Evolutionary conservation across 2,797 vertebrate species (phyloP).

Genomic region (Microcaecilia unicolor): DNA sequence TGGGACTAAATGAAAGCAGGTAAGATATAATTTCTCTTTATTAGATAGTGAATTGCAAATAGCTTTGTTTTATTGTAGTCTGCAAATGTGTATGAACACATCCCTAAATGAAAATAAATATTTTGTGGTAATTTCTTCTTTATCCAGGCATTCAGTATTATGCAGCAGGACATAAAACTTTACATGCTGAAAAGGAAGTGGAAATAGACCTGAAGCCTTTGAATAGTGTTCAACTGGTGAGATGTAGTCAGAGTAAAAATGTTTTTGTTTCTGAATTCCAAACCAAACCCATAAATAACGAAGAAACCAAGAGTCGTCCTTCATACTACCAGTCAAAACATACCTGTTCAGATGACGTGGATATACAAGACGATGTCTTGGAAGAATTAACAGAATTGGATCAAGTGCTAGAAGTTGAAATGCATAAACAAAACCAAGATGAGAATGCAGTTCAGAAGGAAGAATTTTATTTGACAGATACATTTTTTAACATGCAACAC

Average conservation of each 20-base stretch:
- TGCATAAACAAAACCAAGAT: neutral
- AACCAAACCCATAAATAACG: neutral
- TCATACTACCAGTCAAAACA: no score
- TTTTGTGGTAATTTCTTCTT: no score
- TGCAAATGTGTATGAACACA: no score
- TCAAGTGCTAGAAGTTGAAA: neutral
- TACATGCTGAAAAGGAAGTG: neutral
- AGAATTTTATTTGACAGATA: neutral
- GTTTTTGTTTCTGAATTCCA: neutral
- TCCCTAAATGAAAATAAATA: no score
- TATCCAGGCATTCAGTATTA: no score
- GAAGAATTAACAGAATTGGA: neutral
- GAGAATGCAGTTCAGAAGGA: neutral
- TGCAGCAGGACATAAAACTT: neutral
- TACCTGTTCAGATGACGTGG: slow-evolving; percentile 24
- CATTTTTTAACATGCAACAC: neutral
- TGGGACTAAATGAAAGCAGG: no score
- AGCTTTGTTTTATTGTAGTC: no score
- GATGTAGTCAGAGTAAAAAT: neutral
- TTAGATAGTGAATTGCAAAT: no score
- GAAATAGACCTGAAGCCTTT: neutral
- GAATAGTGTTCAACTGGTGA: neutral
- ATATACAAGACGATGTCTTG: neutral
- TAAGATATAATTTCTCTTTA: no score
- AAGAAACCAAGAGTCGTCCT: neutral